Base-by-base conservation (phyloP, 2,888 invertebrate species). In the Hyppa rectilinea region DNA sequence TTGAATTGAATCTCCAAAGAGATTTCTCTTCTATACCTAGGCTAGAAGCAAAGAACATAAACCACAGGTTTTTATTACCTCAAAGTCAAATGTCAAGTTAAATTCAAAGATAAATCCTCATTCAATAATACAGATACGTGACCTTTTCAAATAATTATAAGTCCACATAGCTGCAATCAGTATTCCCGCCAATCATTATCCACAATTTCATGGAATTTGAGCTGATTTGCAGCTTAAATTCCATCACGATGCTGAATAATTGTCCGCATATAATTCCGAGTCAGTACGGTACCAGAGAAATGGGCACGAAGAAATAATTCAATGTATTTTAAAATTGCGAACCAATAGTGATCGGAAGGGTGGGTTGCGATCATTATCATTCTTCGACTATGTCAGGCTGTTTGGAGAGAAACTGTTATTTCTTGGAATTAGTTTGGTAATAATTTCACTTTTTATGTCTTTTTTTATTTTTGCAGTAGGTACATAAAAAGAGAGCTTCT, bases 171-270 rank as follows among this genome's bases (percentile, higher is more conserved):
- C n/a, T n/a, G n/a, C 31, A 55, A 71, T 66, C 64, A 43, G 38
- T 56, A 61, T 53, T 47, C 43, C 38, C 49, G 10, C 56, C 56
- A 56, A 69, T 64, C 9, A 79, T 79, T 71, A 81, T 61, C 20
- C 47, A 53, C 40, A 62, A 65, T 50, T 65, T 38, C 53, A 79
- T 81, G 81, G 71, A 76, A 81, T 81, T 61, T n/a, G n/a, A n/a
- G n/a, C n/a, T n/a, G n/a, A n/a, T n/a, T n/a, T n/a, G n/a, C 55
- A 31, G 40, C 53, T 67, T 17, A 47, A 67, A 71, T 71, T 55
- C 81, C 67, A 47, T 55, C 79, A 76, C 79, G 81, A 81, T 53
- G 34, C 31, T 38, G 68, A 64, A 81, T 81, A 70, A 77, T 70
- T 78, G 62, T 56, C 45, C 66, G 60, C 52, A 23, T 40, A 75